Percentiles rank a stretch among this genome's conserved stretches.
Conservation (phyloP, 2,888 invertebrate species). For the Cryptocephalus primarius region DNA sequence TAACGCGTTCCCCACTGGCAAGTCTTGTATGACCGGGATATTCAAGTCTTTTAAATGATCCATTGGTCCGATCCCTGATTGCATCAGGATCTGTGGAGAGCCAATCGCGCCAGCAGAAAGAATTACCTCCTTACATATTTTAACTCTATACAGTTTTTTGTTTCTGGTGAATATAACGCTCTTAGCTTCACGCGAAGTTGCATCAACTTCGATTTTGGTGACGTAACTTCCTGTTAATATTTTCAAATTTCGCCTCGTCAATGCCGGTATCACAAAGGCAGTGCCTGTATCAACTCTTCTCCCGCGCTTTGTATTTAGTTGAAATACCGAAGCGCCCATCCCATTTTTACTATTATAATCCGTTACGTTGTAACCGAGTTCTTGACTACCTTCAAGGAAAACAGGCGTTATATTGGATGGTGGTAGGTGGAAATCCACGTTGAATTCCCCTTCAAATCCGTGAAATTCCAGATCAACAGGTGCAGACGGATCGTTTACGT, state of each 20-base stretch:
- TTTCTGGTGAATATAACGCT: conserved; percentile 59
- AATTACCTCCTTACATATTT: conserved; percentile 62
- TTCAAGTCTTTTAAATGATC: conserved; percentile 46
- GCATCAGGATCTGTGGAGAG: conserved; percentile 71
- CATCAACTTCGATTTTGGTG: conserved; percentile 47
- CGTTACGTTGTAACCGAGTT: conserved; percentile 54
- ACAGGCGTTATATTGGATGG: not conserved
- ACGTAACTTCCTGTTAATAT: conserved; percentile 58
- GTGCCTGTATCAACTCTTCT: conserved; percentile 63
- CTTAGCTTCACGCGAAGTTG: conserved; percentile 42
- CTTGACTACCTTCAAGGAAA: conserved; percentile 46
- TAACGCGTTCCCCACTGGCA: conserved; percentile 65
- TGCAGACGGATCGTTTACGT: not conserved
- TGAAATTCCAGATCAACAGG: not conserved
- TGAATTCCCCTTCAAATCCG: not conserved
- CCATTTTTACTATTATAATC: conserved; percentile 56
- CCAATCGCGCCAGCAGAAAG: conserved; percentile 68
- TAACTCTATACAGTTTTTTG: conserved; percentile 39
- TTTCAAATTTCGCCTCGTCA: conserved; percentile 52
- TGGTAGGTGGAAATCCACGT: not conserved
- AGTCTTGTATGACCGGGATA: conserved; percentile 50
- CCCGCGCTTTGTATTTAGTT: conserved; percentile 56
- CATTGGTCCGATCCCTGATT: conserved; percentile 66
- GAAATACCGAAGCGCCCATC: conserved; percentile 48
- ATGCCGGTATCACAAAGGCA: conserved; percentile 60